These are phyloP conservation scores for Drosophila tripunctata DNA, from an alignment of 2,888 invertebrate species.

Conservation along the genomic window DNA sequence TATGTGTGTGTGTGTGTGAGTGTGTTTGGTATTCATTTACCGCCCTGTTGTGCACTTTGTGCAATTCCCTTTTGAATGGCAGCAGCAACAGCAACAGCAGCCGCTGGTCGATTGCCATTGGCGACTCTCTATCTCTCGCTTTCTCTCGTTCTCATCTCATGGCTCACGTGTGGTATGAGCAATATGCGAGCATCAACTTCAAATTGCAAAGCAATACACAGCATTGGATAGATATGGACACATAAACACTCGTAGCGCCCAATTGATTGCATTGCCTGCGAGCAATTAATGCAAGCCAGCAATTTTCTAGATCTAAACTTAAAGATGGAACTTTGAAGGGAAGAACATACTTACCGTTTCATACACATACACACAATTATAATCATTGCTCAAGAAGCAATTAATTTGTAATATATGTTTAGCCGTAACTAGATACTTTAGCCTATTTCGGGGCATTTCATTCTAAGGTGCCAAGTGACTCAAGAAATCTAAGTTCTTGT, in stretches of 20 bases:
- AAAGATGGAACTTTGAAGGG: no score
- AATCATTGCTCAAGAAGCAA: no score
- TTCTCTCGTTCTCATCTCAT: no score
- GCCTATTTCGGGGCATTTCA: no score
- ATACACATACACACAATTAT: no score
- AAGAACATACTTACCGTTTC: no score
- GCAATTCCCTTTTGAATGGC: slow-evolving; percentile 74
- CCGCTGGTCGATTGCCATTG: slow-evolving; percentile 54
- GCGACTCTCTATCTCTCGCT: slow-evolving; percentile 23
- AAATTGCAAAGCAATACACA: background rate
- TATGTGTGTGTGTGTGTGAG: slow-evolving; percentile 19
- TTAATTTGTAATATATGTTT: no score
- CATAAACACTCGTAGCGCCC: background rate
- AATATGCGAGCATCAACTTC: slow-evolving; percentile 10
- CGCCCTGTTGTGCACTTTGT: slow-evolving; percentile 69
- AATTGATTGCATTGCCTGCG: background rate
- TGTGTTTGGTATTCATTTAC: slow-evolving; percentile 44
- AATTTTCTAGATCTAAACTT: no score
- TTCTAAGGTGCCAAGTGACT: no score
- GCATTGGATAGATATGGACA: background rate
- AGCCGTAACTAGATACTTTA: no score
- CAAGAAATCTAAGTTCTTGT: no score
- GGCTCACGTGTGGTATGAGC: slow-evolving; percentile 64
- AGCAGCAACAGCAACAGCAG: slow-evolving; percentile 12
- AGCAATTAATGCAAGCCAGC: background rate